Base-by-base conservation (phyloP, 23 tunicate genomes). In the Trididemnum clinides region DNA sequence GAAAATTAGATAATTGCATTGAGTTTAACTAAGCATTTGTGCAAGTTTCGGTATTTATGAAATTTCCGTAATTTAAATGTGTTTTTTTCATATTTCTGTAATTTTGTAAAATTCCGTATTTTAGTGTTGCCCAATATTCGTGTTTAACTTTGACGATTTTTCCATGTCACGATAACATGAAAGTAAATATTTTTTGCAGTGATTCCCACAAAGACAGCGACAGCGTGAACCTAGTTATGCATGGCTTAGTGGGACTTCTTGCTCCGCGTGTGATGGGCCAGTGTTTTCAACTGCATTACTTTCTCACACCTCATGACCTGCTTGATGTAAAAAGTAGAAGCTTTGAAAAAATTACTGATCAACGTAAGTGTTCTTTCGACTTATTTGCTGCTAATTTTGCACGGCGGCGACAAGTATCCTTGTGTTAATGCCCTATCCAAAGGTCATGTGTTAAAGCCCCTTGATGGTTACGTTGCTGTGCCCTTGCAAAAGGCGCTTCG, bases 271-370 rank as follows among this genome's bases (percentile, higher is more conserved):
- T 81, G 3, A 83, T 72, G 20, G 91, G 91, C 4, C 37, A 70
- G 23, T 18, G 88, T 34, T 64, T 57, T 23, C 88, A 71, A 28
- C 73, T 92, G 12, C 78, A 57, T 29, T 92, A 87, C 51, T 92
- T 71, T 37, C 58, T 92, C n/a, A 87, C 97, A 10, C 97, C 97
- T 26, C 87, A 92, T 65, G 97, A 92, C 57, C 39, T 92, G 58
- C 58, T 92, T 2, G 88, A 92, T 44, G 39, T 70, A 0, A 50
- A 75, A 5, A 64, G 90, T 18, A 39, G 36, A 15, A 36, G 33
- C 31, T 58, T 39, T 32, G 39, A 34, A 19, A 64, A 33, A 39
- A 28, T 69, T n/a, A 28, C 25, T 33, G 86, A 87, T 51, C 37
- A 80, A 64, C 54, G 91, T 87, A 54, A 1, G 70, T 63, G 0